These are phyloP conservation scores for Festucalex cinctus DNA, from an alignment of 2,113 vertebrate genomes.

Conservation along the genomic window DNA sequence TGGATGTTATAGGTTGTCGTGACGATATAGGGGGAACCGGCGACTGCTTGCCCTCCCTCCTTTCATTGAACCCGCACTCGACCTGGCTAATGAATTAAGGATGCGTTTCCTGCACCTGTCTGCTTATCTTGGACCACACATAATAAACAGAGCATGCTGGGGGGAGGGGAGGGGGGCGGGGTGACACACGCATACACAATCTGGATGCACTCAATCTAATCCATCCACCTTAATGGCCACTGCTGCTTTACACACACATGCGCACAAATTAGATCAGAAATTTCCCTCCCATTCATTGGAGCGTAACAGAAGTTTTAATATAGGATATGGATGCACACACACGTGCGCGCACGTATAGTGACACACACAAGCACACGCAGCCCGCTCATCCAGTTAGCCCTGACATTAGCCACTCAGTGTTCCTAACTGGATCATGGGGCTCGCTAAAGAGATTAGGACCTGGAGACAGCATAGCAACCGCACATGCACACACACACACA, in stretches of 20 bases:
- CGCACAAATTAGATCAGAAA: constrained; percentile 5
- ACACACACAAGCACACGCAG: neutral
- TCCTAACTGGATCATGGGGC: constrained; percentile 9
- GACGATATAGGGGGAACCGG: too few species aligned
- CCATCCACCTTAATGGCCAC: constrained; percentile 1
- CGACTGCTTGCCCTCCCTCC: too few species aligned
- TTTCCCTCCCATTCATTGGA: constrained; percentile 1
- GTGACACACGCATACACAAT: neutral
- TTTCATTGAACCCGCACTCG: neutral
- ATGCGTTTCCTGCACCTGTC: constrained; percentile 10
- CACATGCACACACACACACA: neutral
- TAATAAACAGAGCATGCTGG: neutral
- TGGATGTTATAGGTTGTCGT: neutral
- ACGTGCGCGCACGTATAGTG: neutral
- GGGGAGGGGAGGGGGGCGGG: too few species aligned
- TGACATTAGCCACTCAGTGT: constrained; percentile 16
- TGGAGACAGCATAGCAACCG: constrained; percentile 7
- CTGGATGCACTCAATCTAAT: constrained; percentile 5
- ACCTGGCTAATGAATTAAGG: constrained; percentile 8
- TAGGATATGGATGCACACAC: constrained; percentile 5
- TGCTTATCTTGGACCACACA: constrained; percentile 1
- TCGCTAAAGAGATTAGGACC: constrained; percentile 7
- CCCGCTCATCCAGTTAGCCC: constrained; percentile 8
- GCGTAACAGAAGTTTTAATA: constrained; percentile 8
- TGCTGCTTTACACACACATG: constrained; percentile 4